Percentiles rank a stretch among this genome's conserved stretches.
Conservation (phyloP, 2,888 invertebrate genomes). For the Zele albiditarsus region DNA sequence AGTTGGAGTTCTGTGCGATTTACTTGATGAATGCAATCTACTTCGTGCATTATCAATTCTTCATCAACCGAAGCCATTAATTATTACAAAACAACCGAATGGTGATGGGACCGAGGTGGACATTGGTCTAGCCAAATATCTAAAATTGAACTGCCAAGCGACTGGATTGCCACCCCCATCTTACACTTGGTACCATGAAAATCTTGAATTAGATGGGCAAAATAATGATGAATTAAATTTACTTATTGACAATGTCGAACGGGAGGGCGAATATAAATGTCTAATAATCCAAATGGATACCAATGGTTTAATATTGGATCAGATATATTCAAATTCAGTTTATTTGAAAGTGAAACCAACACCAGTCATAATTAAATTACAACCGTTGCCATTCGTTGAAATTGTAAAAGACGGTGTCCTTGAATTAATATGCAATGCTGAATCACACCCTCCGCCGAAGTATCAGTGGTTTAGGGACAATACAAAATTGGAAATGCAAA, state of each 20-base stretch:
- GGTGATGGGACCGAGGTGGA: slow-evolving; percentile 39
- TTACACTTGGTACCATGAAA: slow-evolving; percentile 63
- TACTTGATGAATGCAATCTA: slow-evolving; percentile 60
- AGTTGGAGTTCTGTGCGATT: slow-evolving; percentile 56
- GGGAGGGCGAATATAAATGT: slow-evolving; percentile 62
- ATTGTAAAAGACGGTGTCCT: slow-evolving; percentile 56
- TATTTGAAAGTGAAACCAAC: slow-evolving; percentile 54
- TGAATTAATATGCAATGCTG: slow-evolving; percentile 56
- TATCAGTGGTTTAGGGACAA: slow-evolving; percentile 66
- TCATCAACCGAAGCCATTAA: slow-evolving; percentile 57
- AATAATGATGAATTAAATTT: slow-evolving; percentile 55
- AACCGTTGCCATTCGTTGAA: slow-evolving; percentile 58
- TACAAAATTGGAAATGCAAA: slow-evolving; percentile 53
- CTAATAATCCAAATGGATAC: slow-evolving; percentile 55
- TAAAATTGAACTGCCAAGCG: slow-evolving; percentile 61
- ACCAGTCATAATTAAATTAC: slow-evolving; percentile 55
- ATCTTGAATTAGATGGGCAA: slow-evolving; percentile 52
- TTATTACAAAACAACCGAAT: slow-evolving; percentile 60
- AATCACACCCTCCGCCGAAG: slow-evolving; percentile 56
- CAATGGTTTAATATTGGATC: slow-evolving; percentile 50
- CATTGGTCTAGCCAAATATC: slow-evolving; percentile 51
- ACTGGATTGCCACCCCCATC: slow-evolving; percentile 63
- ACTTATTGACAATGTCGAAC: slow-evolving; percentile 53
- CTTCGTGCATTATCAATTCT: slow-evolving; percentile 57
- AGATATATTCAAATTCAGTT: slow-evolving; percentile 52